Evolutionary conservation across 2,888 invertebrate genomes (phyloP), one percentile per base, ranked within the genome.

Genomic region (Heliconius charithonia): DNA sequence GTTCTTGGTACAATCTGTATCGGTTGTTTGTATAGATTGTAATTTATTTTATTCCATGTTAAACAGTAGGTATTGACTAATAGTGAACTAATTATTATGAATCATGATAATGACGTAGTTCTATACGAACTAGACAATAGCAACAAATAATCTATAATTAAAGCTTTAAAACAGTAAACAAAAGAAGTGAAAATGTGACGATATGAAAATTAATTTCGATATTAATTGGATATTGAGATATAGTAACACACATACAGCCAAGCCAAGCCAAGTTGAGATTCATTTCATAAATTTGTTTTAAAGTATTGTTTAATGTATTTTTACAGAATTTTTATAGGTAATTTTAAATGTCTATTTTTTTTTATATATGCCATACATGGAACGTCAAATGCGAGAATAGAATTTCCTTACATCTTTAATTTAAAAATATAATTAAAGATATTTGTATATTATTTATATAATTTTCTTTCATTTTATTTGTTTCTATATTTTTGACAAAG

Each of bases 61-160:
- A 32, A 71, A n/a, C 12, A 29, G n/a, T 56, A 29, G 29, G 16
- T 72, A 72, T 59, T 59, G 72, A 72, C 56, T 72, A 59, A 59
- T 72, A n/a, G 71, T 56, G 22, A 13, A 56, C n/a, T 19, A 29
- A 71, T 51, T 51, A n/a, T 22, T n/a, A n/a, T 71, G 72, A 72
- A 19, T 72, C 72, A 72, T 9, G 25, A 69, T 32, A 72, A 72
- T 72, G 56, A 56, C 22, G 32, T 72, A n/a, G 56, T 25, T 32
- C 59, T 32, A 72, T 37, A n/a, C 22, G 37, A 72, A 59, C 25
- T 37, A 59, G 13, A 72, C 56, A 51, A 71, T 29, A 27, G 29
- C 51, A 29, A 22, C 37, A 3, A n/a, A 25, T 69, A 59, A 16
- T 19, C 32, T n/a, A 32, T 16, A 71, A 56, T 56, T 71, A 29